A percentile compares a stretch with the other conserved stretches of the same genome.
Conservation (phyloP, 2,113 vertebrate species). For the Platichthys flesus region DNA sequence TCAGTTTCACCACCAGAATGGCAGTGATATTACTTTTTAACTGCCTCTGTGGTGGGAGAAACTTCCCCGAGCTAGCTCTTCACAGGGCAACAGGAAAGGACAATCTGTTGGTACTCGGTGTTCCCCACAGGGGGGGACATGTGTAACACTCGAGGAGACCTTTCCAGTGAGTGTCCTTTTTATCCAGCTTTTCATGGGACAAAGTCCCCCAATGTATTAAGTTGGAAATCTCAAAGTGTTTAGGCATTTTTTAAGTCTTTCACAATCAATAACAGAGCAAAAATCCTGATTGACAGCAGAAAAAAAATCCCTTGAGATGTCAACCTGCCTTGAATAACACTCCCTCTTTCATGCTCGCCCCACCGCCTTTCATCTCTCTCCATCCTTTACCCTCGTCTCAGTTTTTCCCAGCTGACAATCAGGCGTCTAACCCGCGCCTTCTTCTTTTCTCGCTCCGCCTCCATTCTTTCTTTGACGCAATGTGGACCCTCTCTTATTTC, state of each 20-base stretch:
- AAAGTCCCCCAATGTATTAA: conserved; percentile 15
- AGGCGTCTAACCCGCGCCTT: conserved; percentile 2
- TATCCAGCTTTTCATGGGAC: conserved; percentile 15
- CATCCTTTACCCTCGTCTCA: not conserved
- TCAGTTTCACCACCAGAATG: conserved; percentile 16
- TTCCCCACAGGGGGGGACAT: conserved; percentile 30
- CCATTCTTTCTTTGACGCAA: conserved; percentile 10
- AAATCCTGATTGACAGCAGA: conserved; percentile 44
- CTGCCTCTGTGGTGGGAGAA: conserved; percentile 27
- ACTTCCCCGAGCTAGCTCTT: conserved; percentile 14
- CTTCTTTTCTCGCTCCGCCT: conserved; percentile 4
- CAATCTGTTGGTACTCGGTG: conserved; percentile 31
- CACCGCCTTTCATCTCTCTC: not conserved
- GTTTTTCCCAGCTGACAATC: conserved; percentile 39
- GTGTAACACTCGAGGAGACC: conserved; percentile 46
- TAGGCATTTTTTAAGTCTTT: conserved; percentile 43
- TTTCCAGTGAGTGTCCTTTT: conserved; percentile 40
- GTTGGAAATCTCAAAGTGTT: conserved; percentile 43
- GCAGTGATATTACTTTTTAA: conserved; percentile 27
- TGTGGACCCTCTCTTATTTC: conserved; percentile 16
- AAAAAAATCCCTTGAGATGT: conserved; percentile 41
- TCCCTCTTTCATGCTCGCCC: conserved; percentile 3
- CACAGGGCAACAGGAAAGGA: conserved; percentile 27
- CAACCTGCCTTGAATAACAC: conserved; percentile 39
- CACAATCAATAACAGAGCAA: conserved; percentile 23